Evolutionary conservation across 2,797 vertebrate genomes (phyloP).

Genomic region (Spinus olivaceus): DNA sequence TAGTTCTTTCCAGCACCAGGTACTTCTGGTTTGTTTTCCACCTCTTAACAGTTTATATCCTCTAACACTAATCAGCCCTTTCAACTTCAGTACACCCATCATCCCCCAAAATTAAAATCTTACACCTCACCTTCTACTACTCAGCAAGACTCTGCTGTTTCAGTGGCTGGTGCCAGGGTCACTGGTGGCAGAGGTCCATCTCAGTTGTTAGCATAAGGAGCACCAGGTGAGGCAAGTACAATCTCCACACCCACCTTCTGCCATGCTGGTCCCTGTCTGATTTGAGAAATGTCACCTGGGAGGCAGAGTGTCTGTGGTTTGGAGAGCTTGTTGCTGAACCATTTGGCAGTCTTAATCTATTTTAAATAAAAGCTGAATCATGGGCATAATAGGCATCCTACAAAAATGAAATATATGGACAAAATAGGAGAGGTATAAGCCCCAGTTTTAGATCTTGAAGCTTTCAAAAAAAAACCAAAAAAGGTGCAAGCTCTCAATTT

Average conservation of each 20-base stretch:
- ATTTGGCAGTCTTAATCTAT: neutral
- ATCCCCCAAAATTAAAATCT: neutral
- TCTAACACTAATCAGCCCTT: neutral
- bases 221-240: neutral
- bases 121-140: neutral
- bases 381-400: neutral
- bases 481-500: neutral
- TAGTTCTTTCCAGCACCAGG: neutral
- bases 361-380: neutral
- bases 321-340: neutral
- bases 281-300: neutral
- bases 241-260: neutral
- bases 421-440: neutral
- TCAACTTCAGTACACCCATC: neutral
- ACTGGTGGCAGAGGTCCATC: neutral
- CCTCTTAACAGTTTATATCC: neutral
- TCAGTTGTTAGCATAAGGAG: neutral
- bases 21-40: neutral
- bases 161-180: neutral
- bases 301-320: neutral
- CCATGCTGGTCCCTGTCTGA: neutral
- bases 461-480: neutral
- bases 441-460: neutral
- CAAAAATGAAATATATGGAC: neutral
- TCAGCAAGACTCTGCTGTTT: neutral